These are phyloP conservation scores for Gymnoscopelus braueri DNA, from an alignment of 2,797 vertebrate genomes.

Conservation along the genomic window DNA sequence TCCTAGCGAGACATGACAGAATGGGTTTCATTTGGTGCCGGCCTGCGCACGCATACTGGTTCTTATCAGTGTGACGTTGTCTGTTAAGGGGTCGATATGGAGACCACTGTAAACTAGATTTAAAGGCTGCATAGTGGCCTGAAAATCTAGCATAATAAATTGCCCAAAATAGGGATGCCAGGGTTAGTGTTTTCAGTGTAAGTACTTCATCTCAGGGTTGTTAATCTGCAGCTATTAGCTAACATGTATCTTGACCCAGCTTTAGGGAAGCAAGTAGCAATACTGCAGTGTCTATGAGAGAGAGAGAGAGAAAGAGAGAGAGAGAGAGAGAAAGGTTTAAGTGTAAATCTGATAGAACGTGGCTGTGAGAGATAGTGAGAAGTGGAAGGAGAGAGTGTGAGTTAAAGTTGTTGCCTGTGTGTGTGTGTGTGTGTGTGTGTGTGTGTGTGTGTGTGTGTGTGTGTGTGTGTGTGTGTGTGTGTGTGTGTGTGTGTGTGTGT, in stretches of 20 bases:
- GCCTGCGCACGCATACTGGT: too few species aligned
- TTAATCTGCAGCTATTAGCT: slow-evolving; percentile 17
- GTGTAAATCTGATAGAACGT: not conserved
- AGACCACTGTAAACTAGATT: too few species aligned
- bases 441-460: too few species aligned
- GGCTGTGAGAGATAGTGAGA: slow-evolving; percentile 13
- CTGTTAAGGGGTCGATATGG: too few species aligned
- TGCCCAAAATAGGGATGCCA: slow-evolving; percentile 7
- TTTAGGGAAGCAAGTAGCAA: slow-evolving; percentile 17
- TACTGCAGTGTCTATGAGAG: slow-evolving; percentile 8
- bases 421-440: not conserved
- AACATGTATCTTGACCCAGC: slow-evolving; percentile 13
- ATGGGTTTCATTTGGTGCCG: too few species aligned
- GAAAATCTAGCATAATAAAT: not conserved
- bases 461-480: too few species aligned
- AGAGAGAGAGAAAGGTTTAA: too few species aligned
- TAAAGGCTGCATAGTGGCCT: not conserved
- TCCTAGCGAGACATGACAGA: too few species aligned
- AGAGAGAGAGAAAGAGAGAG: not conserved
- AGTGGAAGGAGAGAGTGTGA: not conserved
- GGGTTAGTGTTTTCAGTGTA: too few species aligned
- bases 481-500: too few species aligned
- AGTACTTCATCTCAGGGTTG: slow-evolving; percentile 24
- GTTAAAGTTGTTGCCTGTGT: not conserved
- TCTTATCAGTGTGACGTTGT: too few species aligned